Evolutionary conservation across 2,797 vertebrate genomes (phyloP).

Genomic region (Chiroxiphia lanceolata): DNA sequence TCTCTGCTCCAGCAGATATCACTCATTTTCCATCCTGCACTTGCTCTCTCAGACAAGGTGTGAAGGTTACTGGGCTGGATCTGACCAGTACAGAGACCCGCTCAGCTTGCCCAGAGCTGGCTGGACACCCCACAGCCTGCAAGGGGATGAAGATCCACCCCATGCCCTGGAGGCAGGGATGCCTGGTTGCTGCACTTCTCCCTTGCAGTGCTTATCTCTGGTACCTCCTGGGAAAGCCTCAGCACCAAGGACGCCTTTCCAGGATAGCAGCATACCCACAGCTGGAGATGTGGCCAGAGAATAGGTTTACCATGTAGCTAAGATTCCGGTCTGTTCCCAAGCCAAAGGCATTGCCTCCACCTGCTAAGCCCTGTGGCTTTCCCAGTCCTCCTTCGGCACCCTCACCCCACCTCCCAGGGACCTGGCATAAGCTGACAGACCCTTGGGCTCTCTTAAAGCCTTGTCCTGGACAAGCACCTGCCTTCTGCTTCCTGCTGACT

Average conservation of each 20-base stretch:
- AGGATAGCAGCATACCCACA: accelerated
- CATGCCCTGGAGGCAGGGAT: background rate
- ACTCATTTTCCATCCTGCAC: background rate
- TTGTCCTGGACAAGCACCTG: background rate
- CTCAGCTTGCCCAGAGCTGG: background rate
- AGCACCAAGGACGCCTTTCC: accelerated
- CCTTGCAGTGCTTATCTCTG: accelerated
- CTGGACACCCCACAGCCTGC: background rate
- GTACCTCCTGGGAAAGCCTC: background rate
- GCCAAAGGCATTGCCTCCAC: background rate
- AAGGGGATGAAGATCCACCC: background rate
- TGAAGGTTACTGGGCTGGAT: background rate
- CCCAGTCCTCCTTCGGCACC: background rate
- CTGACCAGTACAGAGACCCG: background rate
- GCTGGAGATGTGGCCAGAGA: background rate
- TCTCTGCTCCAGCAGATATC: background rate
- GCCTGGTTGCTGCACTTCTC: background rate
- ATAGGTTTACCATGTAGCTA: background rate
- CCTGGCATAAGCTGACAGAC: background rate
- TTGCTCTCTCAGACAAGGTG: background rate
- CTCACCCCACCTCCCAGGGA: background rate
- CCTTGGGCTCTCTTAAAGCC: background rate
- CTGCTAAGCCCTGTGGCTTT: background rate
- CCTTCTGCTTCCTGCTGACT: background rate
- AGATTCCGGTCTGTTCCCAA: background rate